Conservation (phyloP, 64 coral and sea anemone genomes). For the Pocillopora damicornis region DNA sequence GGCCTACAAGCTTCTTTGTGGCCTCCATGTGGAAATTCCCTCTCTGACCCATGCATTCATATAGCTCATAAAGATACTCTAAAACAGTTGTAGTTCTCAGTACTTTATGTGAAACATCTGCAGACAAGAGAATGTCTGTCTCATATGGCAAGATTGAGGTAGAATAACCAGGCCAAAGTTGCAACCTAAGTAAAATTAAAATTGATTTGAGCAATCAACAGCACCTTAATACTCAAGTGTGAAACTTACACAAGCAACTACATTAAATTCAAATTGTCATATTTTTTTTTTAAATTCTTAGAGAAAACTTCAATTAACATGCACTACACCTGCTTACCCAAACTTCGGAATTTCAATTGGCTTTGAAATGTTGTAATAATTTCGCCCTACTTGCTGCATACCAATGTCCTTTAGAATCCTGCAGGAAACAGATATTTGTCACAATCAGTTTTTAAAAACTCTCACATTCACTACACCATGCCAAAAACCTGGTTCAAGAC, state of each 20-base stretch:
- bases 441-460: background rate
- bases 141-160: slow-evolving; percentile 93
- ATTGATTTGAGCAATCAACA: background rate
- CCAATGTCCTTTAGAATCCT: slow-evolving; percentile 82
- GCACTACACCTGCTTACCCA: slow-evolving; percentile 51
- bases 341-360: slow-evolving; percentile 71
- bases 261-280: background rate
- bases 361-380: slow-evolving; percentile 65
- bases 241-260: background rate
- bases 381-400: slow-evolving; percentile 86
- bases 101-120: slow-evolving; percentile 94
- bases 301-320: too few species aligned
- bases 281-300: background rate
- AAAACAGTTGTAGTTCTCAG: slow-evolving; percentile 79
- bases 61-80: slow-evolving; percentile 75
- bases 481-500: too few species aligned
- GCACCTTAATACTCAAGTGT: background rate
- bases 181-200: slow-evolving; percentile 49
- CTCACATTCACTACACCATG: too few species aligned
- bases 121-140: slow-evolving; percentile 54
- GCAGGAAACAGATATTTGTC: slow-evolving; percentile 12
- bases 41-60: background rate
- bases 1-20: slow-evolving; percentile 83
- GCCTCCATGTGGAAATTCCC: slow-evolving; percentile 67
- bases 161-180: slow-evolving; percentile 90